Percentiles rank a stretch among this genome's conserved stretches.
phyloP scores from a whole-genome alignment of 2,113 vertebrate genomes.

The Pyrgilauda ruficollis region DNA sequence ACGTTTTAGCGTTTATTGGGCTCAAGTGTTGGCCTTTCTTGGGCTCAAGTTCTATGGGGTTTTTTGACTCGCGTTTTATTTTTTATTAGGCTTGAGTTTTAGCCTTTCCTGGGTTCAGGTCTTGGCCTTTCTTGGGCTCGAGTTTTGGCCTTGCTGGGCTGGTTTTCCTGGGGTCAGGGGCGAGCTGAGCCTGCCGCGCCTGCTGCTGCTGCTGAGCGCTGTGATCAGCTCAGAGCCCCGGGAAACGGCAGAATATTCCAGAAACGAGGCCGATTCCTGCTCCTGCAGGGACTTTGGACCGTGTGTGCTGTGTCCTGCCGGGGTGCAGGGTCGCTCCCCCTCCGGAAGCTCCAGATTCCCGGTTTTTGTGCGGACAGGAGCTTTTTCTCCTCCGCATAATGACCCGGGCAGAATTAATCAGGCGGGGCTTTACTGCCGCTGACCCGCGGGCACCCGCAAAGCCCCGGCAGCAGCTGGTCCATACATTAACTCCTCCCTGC shows the following conservation, averaged over 20 bases:
- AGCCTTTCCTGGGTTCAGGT: accelerated
- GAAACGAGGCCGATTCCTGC: not conserved
- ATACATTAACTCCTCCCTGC: not conserved
- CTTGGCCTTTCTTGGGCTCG: accelerated
- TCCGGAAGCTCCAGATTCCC: not conserved
- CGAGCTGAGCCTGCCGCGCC: accelerated
- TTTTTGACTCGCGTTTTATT: not conserved
- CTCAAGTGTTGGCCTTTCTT: not conserved
- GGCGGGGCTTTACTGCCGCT: not conserved
- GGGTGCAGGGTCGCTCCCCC: not conserved
- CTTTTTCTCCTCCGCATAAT: not conserved
- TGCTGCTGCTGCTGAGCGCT: accelerated
- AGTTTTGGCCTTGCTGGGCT: not conserved
- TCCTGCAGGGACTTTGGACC: not conserved
- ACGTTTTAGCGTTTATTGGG: not conserved
- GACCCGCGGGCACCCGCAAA: not conserved
- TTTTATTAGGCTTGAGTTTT: not conserved
- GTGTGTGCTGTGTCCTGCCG: not conserved
- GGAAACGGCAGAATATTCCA: not conserved
- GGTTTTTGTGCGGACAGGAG: not conserved
- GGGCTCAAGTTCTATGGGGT: not conserved
- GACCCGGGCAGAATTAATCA: not conserved
- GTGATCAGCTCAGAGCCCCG: not conserved
- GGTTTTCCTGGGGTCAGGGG: accelerated
- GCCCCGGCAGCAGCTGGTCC: slow-evolving; percentile 11